phyloP scores from a whole-genome alignment of 2,113 vertebrate genomes.

The Murina feae region DNA sequence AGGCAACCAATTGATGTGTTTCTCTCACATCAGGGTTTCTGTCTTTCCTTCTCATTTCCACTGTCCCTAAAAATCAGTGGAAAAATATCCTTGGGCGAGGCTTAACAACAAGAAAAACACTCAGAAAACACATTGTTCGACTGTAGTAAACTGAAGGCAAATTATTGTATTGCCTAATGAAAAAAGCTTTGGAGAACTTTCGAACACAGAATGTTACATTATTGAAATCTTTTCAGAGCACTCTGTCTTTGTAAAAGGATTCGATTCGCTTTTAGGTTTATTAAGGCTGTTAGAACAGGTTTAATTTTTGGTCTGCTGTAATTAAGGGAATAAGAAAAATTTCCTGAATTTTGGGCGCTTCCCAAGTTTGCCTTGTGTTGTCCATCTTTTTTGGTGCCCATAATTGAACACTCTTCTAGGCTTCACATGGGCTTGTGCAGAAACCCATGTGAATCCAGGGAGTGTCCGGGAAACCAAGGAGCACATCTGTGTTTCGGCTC shows the following conservation, averaged over 20 bases:
- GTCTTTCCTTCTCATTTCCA: too few species aligned
- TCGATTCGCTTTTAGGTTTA: conserved; percentile 20
- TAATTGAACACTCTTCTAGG: background rate
- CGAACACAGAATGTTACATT: background rate
- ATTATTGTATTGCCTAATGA: conserved; percentile 21
- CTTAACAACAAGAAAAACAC: background rate
- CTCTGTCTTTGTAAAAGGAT: background rate
- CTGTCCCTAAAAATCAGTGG: too few species aligned
- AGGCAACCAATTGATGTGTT: too few species aligned
- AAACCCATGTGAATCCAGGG: conserved; percentile 54
- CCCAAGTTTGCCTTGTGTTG: background rate
- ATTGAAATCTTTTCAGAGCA: conserved; percentile 27
- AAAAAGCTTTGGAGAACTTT: conserved; percentile 47
- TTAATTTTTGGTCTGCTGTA: conserved; percentile 18
- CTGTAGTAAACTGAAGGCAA: background rate
- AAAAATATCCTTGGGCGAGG: too few species aligned
- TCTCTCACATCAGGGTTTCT: too few species aligned
- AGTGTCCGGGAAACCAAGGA: conserved; percentile 50
- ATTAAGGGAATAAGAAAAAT: conserved; percentile 13
- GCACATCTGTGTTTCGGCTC: conserved; percentile 63
- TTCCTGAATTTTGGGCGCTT: background rate
- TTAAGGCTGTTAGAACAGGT: background rate
- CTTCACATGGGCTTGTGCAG: conserved; percentile 30
- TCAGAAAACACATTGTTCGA: background rate
- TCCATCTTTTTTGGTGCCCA: background rate